Evolutionary conservation across 1,140 invertebrate genomes (phyloP).

Genomic region (Arion vulgaris): DNA sequence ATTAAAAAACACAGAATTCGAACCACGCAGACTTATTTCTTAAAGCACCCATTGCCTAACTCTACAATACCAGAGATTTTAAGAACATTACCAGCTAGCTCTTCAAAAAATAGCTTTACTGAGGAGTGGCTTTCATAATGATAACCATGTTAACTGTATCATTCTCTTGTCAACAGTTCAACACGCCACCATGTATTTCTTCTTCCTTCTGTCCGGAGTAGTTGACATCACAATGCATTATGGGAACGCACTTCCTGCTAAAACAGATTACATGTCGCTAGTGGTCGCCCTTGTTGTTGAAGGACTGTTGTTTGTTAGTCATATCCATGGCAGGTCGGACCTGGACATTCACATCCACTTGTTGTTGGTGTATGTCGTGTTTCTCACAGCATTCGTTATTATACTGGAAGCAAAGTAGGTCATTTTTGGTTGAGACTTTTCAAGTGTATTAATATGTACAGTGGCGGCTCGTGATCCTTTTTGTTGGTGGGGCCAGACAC

Average conservation of each 20-base stretch:
- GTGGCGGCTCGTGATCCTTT: too few species aligned
- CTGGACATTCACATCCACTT: conserved; percentile 75
- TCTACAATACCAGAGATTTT: too few species aligned
- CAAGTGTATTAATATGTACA: too few species aligned
- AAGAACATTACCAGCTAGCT: too few species aligned
- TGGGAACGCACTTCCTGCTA: conserved; percentile 68
- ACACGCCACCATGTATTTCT: conserved; percentile 77
- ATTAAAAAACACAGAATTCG: too few species aligned
- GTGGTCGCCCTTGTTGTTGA: conserved; percentile 73
- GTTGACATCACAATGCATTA: conserved; percentile 71
- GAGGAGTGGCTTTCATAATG: too few species aligned
- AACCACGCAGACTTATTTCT: too few species aligned
- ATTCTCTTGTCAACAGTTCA: conserved; percentile 60
- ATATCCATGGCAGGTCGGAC: conserved; percentile 73
- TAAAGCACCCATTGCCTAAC: too few species aligned
- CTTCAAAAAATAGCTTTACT: too few species aligned
- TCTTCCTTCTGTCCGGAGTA: conserved; percentile 73
- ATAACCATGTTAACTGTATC: neutral
- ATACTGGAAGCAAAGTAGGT: conserved; percentile 64
- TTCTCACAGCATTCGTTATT: conserved; percentile 58
- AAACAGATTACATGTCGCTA: conserved; percentile 71
- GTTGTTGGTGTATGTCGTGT: conserved; percentile 72
- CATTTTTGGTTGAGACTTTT: neutral
- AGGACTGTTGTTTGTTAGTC: conserved; percentile 74
- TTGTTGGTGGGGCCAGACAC: too few species aligned